A percentile compares a stretch with the other conserved stretches of the same genome.
These are phyloP conservation scores for Coecobrya sp. DNA, from an alignment of 2,888 invertebrate genomes.

Conservation along the genomic window DNA sequence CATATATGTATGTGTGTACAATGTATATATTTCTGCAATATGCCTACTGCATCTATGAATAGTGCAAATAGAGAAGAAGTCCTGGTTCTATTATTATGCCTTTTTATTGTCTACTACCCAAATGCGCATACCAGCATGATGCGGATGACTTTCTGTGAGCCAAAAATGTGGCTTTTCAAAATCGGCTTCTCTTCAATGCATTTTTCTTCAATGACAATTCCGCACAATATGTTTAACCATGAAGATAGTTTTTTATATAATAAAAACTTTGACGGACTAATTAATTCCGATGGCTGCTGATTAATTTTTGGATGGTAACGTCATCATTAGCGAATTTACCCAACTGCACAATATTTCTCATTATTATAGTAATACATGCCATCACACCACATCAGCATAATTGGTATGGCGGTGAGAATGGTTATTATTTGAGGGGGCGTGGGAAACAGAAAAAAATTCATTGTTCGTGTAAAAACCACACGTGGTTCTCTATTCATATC, in stretches of 20 bases:
- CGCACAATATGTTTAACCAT: not conserved
- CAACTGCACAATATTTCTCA: not conserved
- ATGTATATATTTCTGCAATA: not conserved
- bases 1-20: constrained; percentile 29
- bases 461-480: not conserved
- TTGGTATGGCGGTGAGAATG: too few species aligned
- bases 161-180: not conserved
- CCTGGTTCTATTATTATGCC: constrained; percentile 55
- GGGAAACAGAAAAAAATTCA: not conserved
- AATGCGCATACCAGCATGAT: not conserved
- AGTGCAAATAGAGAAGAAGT: constrained; percentile 44
- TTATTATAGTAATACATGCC: too few species aligned
- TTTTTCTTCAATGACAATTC: not conserved
- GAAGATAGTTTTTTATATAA: not conserved
- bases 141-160: not conserved
- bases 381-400: too few species aligned
- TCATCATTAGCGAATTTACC: not conserved
- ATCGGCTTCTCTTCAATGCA: not conserved
- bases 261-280: too few species aligned
- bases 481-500: not conserved
- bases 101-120: not conserved
- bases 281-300: too few species aligned
- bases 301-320: not conserved
- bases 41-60: not conserved
- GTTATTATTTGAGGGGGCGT: not conserved